Percentiles rank a stretch among this genome's conserved stretches.
phyloP scores from a whole-genome alignment of 1,140 invertebrate species.

The Hetaerina americana region DNA sequence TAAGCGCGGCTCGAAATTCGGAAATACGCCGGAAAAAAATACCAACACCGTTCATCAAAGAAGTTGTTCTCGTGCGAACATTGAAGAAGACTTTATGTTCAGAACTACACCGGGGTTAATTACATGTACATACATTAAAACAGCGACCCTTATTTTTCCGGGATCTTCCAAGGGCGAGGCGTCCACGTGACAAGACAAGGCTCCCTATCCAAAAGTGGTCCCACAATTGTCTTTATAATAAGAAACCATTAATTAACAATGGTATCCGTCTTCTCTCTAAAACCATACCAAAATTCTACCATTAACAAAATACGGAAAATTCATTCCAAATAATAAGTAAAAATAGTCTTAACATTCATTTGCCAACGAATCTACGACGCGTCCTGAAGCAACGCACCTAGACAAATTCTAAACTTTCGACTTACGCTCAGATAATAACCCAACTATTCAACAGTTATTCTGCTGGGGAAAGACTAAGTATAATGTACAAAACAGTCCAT shows the following conservation, averaged over 20 bases:
- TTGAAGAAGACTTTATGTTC: no score
- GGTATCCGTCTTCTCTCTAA: background rate
- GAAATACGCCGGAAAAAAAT: no score
- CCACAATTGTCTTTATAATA: background rate
- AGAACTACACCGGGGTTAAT: no score
- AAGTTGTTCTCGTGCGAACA: no score
- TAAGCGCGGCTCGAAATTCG: no score
- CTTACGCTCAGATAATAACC: no score
- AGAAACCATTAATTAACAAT: background rate
- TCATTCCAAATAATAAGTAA: background rate
- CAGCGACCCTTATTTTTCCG: background rate
- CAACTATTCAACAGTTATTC: no score
- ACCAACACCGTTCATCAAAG: no score
- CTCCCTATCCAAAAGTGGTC: background rate
- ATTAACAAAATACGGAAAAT: background rate
- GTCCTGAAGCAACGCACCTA: background rate
- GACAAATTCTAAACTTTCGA: no score
- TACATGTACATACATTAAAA: background rate
- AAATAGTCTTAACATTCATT: background rate
- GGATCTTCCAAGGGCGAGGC: background rate
- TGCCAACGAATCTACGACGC: background rate
- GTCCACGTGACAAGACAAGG: background rate
- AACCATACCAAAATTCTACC: background rate
- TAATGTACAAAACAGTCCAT: background rate
- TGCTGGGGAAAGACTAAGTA: background rate